phyloP scores from a whole-genome alignment of 2,888 invertebrate genomes.

The Mellilla xanthometata region DNA sequence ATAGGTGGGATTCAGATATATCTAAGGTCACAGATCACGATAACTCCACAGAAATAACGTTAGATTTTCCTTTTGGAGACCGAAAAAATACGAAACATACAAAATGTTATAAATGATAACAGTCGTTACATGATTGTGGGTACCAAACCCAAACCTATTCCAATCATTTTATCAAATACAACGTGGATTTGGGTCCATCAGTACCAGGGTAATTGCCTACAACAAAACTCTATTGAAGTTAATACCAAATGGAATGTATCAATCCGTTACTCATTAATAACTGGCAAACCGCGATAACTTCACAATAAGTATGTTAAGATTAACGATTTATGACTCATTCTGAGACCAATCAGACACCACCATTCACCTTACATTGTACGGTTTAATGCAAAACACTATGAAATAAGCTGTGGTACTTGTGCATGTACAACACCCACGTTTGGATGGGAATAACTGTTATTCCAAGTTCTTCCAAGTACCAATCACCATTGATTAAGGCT shows the following conservation, averaged over 20 bases:
- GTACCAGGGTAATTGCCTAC: no score
- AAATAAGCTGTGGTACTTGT: slow-evolving; percentile 4
- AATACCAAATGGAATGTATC: neutral
- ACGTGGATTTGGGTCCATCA: no score
- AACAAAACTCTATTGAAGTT: no score
- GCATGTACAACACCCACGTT: slow-evolving; percentile 16
- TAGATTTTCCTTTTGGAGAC: neutral
- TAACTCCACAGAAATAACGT: neutral
- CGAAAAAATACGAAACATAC: neutral
- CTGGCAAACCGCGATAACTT: slow-evolving; percentile 12
- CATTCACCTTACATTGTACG: slow-evolving; percentile 14
- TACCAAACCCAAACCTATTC: no score
- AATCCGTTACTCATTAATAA: slow-evolving; percentile 11
- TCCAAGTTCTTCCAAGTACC: slow-evolving; percentile 7
- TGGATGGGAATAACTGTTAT: slow-evolving; percentile 12
- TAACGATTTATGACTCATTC: slow-evolving; percentile 21
- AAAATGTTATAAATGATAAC: no score
- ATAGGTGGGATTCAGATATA: slow-evolving; percentile 3
- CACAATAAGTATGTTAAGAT: slow-evolving; percentile 11
- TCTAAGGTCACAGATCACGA: slow-evolving; percentile 19
- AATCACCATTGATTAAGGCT: neutral
- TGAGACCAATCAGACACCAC: slow-evolving; percentile 11
- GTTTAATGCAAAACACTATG: slow-evolving; percentile 6
- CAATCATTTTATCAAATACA: no score
- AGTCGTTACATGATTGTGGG: no score